Conservation (phyloP, 2,888 invertebrate genomes). For the Beris chalybata region DNA sequence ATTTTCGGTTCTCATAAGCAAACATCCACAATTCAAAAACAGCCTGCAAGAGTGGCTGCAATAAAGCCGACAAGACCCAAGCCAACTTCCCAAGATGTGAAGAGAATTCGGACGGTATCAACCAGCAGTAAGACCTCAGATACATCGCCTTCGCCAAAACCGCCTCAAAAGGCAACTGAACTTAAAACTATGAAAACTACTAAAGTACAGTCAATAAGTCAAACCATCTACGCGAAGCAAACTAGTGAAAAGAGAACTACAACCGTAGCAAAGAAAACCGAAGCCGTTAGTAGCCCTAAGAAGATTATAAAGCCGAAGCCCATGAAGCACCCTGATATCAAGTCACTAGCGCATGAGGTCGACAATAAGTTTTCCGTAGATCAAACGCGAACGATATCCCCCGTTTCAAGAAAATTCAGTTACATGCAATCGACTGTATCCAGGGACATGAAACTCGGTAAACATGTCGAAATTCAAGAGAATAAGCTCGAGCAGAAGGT, state of each 20-base stretch:
- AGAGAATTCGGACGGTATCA: neutral
- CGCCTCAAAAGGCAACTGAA: neutral
- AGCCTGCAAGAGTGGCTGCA: neutral
- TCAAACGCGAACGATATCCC: conserved; percentile 14
- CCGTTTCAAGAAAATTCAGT: conserved; percentile 50
- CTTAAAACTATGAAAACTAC: too few relatives aligned
- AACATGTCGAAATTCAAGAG: conserved; percentile 39
- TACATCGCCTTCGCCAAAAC: neutral
- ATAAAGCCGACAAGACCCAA: neutral
- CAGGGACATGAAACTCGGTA: conserved; percentile 60
- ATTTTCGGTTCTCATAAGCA: conserved; percentile 3
- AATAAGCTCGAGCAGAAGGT: conserved; percentile 36
- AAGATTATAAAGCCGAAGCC: neutral
- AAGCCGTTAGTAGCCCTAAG: neutral
- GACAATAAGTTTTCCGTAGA: conserved; percentile 28
- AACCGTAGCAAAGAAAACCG: conserved; percentile 36
- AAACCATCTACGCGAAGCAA: neutral
- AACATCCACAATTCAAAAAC: neutral
- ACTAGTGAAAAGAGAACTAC: neutral
- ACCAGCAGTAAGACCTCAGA: neutral
- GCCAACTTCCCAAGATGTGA: neutral
- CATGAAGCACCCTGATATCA: neutral
- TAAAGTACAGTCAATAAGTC: too few relatives aligned
- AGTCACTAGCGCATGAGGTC: conserved; percentile 26
- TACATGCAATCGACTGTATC: conserved; percentile 66